Conservation (phyloP, 37 sponge, comb jelly and placozoan species). For the Corticium candelabrum region DNA sequence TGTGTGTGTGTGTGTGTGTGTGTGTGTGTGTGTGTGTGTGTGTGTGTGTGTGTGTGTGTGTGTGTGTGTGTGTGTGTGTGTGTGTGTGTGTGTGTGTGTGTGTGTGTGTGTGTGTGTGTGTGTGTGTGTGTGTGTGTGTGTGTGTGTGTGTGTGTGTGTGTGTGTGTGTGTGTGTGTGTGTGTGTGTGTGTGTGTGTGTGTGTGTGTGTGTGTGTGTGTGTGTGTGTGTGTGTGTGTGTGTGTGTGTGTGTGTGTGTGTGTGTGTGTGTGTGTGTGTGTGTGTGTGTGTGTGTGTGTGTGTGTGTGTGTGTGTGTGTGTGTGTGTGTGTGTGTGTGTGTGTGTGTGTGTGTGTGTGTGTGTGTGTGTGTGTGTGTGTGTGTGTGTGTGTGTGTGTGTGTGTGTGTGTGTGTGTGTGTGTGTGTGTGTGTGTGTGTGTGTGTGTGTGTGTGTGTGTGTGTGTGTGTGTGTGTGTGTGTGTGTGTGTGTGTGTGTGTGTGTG, state of each 20-base stretch:
- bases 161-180: constrained; percentile 11
- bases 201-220: constrained; percentile 10
- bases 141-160: not conserved
- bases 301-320: not conserved
- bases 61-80: not conserved
- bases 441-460: constrained; percentile 5
- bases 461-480: not conserved
- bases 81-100: constrained; percentile 11
- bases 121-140: constrained; percentile 10
- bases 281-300: constrained; percentile 13
- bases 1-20: not conserved
- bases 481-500: not conserved
- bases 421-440: not conserved
- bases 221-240: not conserved
- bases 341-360: not conserved
- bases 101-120: not conserved
- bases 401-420: constrained; percentile 13
- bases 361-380: constrained; percentile 14
- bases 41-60: not conserved
- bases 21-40: constrained; percentile 5
- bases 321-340: constrained; percentile 11
- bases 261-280: not conserved
- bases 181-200: not conserved
- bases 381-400: not conserved
- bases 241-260: constrained; percentile 12